Evolutionary conservation across 1,140 invertebrate species (phyloP).

Genomic region (Globodera rostochiensis): DNA sequence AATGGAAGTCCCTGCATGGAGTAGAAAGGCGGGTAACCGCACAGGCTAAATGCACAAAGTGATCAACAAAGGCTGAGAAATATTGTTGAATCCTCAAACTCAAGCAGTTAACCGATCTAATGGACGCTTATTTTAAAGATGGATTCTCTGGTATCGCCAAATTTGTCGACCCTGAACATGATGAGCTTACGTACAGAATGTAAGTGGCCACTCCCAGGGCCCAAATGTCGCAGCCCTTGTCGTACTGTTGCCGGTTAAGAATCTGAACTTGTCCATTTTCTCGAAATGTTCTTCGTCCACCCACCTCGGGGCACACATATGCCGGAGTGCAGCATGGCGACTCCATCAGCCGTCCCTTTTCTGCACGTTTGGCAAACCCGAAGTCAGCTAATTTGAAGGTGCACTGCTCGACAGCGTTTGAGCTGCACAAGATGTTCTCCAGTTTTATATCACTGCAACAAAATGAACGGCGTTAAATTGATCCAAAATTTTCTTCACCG

Average conservation of each 20-base stretch:
- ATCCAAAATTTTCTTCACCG: constrained; percentile 85
- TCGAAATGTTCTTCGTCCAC: background rate
- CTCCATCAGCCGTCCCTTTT: constrained; percentile 79
- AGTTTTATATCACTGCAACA: constrained; percentile 73
- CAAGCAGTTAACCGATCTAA: too few relatives aligned
- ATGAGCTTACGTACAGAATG: constrained; percentile 13
- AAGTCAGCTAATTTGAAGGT: constrained; percentile 95
- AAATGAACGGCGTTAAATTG: constrained; percentile 66
- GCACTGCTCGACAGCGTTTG: constrained; percentile 71
- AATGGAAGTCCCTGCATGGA: constrained; percentile 92
- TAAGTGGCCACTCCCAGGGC: constrained; percentile 68
- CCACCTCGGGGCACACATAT: constrained; percentile 93
- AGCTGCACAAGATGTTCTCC: constrained; percentile 81
- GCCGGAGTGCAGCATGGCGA: constrained; percentile 98
- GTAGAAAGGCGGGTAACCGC: constrained; percentile 96
- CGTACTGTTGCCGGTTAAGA: constrained; percentile 92
- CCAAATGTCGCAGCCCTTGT: constrained; percentile 98
- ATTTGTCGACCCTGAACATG: too few relatives aligned
- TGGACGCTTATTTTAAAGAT: too few relatives aligned
- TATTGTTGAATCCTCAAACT: too few relatives aligned
- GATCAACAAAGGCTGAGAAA: too few relatives aligned
- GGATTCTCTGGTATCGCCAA: too few relatives aligned
- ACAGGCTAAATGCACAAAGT: constrained; percentile 73
- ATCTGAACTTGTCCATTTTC: constrained; percentile 29
- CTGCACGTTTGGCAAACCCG: constrained; percentile 94